phyloP scores from a whole-genome alignment of 1,140 invertebrate genomes.

The Drosophila yakuba region DNA sequence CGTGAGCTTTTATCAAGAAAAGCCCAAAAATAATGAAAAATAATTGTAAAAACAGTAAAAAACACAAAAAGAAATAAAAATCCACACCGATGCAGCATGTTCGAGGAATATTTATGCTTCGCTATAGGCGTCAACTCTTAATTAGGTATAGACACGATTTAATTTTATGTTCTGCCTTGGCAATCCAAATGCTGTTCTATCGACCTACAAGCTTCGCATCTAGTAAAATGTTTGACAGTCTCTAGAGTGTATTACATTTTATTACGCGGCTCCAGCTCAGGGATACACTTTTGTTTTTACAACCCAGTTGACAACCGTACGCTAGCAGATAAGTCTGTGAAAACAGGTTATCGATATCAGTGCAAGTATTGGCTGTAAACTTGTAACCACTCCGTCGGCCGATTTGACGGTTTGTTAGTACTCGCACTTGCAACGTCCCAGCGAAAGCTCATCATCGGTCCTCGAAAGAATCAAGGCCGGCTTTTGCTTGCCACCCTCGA shows the following conservation, averaged over 20 bases:
- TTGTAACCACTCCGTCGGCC: constrained; percentile 7
- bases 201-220: not conserved
- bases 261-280: constrained; percentile 1
- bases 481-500: constrained; percentile 26
- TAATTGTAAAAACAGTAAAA: constrained; percentile 18
- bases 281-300: constrained; percentile 12
- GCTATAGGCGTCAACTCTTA: not conserved
- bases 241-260: constrained; percentile 4
- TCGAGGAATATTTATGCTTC: constrained; percentile 10
- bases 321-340: constrained; percentile 6
- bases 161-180: not conserved
- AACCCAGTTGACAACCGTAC: constrained; percentile 5
- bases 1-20: constrained; percentile 39
- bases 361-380: not conserved
- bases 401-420: not conserved
- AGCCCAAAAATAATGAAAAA: constrained; percentile 20
- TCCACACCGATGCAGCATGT: constrained; percentile 14
- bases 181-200: no score
- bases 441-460: constrained; percentile 2
- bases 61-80: constrained; percentile 10
- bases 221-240: not conserved
- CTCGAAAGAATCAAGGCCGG: not conserved
- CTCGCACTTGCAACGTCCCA: not conserved
- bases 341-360: constrained; percentile 31
- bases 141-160: not conserved